phyloP scores from a whole-genome alignment of 2,797 vertebrate species.

The Melanotaenia parkinsoni region DNA sequence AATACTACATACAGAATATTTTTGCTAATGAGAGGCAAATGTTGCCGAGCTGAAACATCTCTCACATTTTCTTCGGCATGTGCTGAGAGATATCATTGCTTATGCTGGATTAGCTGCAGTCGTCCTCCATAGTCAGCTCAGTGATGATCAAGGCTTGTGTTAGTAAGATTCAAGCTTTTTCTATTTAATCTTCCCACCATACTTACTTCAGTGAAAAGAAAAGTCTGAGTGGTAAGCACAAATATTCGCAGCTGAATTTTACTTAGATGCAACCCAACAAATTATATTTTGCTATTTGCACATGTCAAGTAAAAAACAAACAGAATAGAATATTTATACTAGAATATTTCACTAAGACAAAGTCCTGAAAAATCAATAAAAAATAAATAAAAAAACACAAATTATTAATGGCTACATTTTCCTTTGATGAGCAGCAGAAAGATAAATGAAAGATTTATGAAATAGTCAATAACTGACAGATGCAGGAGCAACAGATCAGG shows the following conservation, averaged over 20 bases:
- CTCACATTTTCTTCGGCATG: neutral
- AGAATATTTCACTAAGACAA: neutral
- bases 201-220: neutral
- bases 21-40: neutral
- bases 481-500: neutral
- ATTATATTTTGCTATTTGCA: neutral
- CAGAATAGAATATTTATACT: too few species aligned
- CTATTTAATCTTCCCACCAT: neutral
- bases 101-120: neutral
- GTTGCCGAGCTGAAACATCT: neutral
- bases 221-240: neutral
- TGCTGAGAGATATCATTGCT: neutral
- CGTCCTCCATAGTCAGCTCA: neutral
- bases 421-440: neutral
- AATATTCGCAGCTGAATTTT: neutral
- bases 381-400: neutral
- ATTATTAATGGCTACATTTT: neutral
- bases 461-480: neutral
- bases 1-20: neutral
- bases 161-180: constrained; percentile 1
- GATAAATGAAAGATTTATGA: neutral
- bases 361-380: neutral
- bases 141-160: neutral
- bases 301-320: neutral
- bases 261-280: neutral